A percentile compares a stretch with the other conserved stretches of the same genome.
phyloP scores from a whole-genome alignment of 1,140 invertebrate genomes.

The Macrobrachium nipponense region DNA sequence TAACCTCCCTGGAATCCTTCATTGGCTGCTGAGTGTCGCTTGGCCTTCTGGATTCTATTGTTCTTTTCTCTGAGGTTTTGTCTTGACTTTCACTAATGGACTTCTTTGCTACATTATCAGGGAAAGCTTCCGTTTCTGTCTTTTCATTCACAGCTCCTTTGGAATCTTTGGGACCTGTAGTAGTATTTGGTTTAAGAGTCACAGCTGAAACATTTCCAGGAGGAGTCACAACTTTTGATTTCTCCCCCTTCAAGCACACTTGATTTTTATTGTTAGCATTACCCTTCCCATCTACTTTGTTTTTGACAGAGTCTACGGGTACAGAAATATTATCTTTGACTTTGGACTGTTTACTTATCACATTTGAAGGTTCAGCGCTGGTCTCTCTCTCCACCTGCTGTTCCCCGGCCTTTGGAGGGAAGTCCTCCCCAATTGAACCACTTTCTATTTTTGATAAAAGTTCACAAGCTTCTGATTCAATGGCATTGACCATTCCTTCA shows the following conservation, averaged over 20 bases:
- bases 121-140: not conserved
- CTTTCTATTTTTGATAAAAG: slow-evolving; percentile 57
- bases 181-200: not conserved
- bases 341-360: slow-evolving; percentile 14
- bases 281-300: not conserved
- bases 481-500: slow-evolving; percentile 49
- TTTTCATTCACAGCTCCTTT: not conserved
- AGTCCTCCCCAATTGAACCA: slow-evolving; percentile 52
- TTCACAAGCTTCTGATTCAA: slow-evolving; percentile 49
- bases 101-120: not conserved
- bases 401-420: slow-evolving; percentile 11
- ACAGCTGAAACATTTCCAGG: too few species aligned
- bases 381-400: not conserved
- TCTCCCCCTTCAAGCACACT: not conserved
- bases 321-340: not conserved
- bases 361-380: slow-evolving; percentile 1
- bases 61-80: not conserved
- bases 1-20: slow-evolving; percentile 26
- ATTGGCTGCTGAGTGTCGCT: not conserved
- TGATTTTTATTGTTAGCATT: slow-evolving; percentile 1
- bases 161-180: not conserved
- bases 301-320: slow-evolving; percentile 5
- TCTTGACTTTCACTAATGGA: not conserved
- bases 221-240: not conserved
- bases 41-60: not conserved